Conservation (phyloP, 2,113 vertebrate genomes). For the western clawed frog (Xenopus tropicalis) region UCB_Xtro_10.0 CM004443.2:175142001-175142500, state of each 20-base stretch:
- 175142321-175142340: slow-evolving; percentile 8
- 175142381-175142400: not conserved
- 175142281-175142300: slow-evolving; percentile 12
- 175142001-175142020: slow-evolving; percentile 51
- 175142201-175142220: slow-evolving; percentile 53
- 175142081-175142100: slow-evolving; percentile 59
- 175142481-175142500: no score
- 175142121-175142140: slow-evolving; percentile 49
- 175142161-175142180: slow-evolving; percentile 45
- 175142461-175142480: no score
- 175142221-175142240: slow-evolving; percentile 48
- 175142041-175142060: slow-evolving; percentile 56
- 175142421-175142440: not conserved
- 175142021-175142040: slow-evolving; percentile 55
- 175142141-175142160: slow-evolving; percentile 49
- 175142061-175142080: slow-evolving; percentile 56
- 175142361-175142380: not conserved
- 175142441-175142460: no score
- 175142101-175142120: slow-evolving; percentile 51
- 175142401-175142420: not conserved
- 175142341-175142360: not conserved
- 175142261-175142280: slow-evolving; percentile 27
- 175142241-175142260: slow-evolving; percentile 30
- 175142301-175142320: slow-evolving; percentile 5
- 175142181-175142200: slow-evolving; percentile 49